These are phyloP conservation scores for Caenorhabditis doughertyi DNA, from an alignment of 2,888 invertebrate species.

Conservation along the genomic window DNA sequence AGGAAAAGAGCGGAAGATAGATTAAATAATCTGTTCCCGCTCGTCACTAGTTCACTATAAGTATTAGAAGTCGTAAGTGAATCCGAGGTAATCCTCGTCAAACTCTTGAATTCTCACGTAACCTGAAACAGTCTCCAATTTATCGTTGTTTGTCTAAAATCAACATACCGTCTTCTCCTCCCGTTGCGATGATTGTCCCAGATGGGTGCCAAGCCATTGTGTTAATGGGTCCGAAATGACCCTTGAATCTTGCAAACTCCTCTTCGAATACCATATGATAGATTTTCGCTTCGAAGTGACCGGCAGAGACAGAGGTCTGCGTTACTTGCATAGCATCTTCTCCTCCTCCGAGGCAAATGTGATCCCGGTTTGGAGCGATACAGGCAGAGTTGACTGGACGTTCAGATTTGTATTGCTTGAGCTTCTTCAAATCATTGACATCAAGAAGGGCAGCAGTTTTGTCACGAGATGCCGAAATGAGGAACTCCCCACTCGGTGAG, in stretches of 20 bases:
- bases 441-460: constrained; percentile 92
- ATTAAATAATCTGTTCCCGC: background rate
- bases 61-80: constrained; percentile 90
- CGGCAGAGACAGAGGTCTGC: constrained; percentile 93
- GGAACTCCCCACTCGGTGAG: constrained; percentile 86
- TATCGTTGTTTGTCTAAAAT: constrained; percentile 83
- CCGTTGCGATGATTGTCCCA: constrained; percentile 94
- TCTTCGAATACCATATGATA: constrained; percentile 97
- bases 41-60: background rate
- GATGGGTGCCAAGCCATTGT: constrained; percentile 98
- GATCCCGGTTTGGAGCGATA: constrained; percentile 94
- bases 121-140: constrained; percentile 85
- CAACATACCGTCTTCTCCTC: constrained; percentile 97
- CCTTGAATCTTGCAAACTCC: constrained; percentile 97
- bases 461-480: constrained; percentile 97
- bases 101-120: constrained; percentile 96
- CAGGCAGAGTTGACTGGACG: constrained; percentile 98
- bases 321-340: constrained; percentile 98
- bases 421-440: constrained; percentile 89
- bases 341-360: constrained; percentile 96
- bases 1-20: constrained; percentile 5
- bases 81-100: constrained; percentile 96
- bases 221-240: constrained; percentile 99
- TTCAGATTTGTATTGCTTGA: constrained; percentile 96
- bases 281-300: constrained; percentile 96